Base-by-base conservation (phyloP, 2,888 invertebrate genomes). In the Euphydryas editha region DNA sequence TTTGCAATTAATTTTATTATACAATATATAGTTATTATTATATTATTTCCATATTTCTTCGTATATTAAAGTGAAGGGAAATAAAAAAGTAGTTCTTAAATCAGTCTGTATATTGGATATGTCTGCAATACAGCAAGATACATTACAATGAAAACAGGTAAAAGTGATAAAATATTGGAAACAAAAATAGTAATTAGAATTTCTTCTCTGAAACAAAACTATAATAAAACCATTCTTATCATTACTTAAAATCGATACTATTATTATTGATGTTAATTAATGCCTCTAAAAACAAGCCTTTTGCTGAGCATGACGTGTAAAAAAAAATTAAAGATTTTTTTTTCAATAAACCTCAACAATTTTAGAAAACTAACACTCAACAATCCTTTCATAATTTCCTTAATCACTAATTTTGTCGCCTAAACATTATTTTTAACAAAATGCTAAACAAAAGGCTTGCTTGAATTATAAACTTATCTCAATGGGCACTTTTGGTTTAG, bases 61-160 rank as follows among this genome's bases (percentile, higher is more conserved):
- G n/a, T n/a, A n/a, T n/a, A n/a, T n/a, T n/a, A n/a, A n/a, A n/a
- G n/a, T n/a, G n/a, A 0, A 57, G 60, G 36, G 46, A 76, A 85
- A 82, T 81, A 76, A 87, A 86, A 84, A 71, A 59, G 74, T 63
- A 69, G 59, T 71, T 63, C 74, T 91, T 90, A 90, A 93, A 93
- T 93, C 93, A 93, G 93, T 93, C 93, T 93, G 93, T 93, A 93
- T 93, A 92, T 90, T 92, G 93, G 93, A 93, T 93, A 93, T 93
- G 93, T 93, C 89, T 93, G 93, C 90, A 93, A 93, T 92, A 93
- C 92, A 93, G 92, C 92, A 90, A 92, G 89, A 92, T 91, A 91
- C 87, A 91, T 87, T 91, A 91, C 88, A 91, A 88, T 92, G 91
- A 91, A 90, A 92, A 92, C 92, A 92, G 90, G 87, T 90, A 89